Evolutionary conservation across 1,140 invertebrate genomes (phyloP).

Genomic region (Radopholus similis): DNA sequence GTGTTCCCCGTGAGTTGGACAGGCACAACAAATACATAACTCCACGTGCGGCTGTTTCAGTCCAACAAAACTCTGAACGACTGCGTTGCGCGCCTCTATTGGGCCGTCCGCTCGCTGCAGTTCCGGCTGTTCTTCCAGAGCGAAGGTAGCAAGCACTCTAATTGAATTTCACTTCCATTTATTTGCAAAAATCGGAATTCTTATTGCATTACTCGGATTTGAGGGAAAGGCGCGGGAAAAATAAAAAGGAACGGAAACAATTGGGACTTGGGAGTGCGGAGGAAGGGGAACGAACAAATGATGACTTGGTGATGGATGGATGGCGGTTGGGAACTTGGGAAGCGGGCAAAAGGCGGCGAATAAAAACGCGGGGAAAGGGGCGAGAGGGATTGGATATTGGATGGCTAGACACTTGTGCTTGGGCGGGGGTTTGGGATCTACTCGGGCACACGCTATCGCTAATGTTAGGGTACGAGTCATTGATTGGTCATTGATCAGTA

Average conservation of each 20-base stretch:
- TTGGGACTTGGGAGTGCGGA: too few relatives aligned
- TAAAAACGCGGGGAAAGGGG: too few relatives aligned
- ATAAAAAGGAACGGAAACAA: not conserved
- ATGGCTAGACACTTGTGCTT: too few relatives aligned
- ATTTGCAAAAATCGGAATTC: not conserved
- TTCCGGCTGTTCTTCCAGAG: slow-evolving; percentile 13
- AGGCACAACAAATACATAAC: not conserved
- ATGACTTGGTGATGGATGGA: too few relatives aligned
- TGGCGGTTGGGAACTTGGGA: too few relatives aligned
- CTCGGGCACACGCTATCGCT: too few relatives aligned
- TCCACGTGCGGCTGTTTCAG: not conserved
- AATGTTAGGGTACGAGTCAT: too few relatives aligned
- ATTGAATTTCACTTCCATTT: not conserved
- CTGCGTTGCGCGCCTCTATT: slow-evolving; percentile 4
- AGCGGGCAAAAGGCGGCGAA: too few relatives aligned
- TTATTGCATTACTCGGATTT: not conserved
- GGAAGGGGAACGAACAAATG: too few relatives aligned
- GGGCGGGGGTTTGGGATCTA: too few relatives aligned
- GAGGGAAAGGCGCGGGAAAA: slow-evolving; percentile 6
- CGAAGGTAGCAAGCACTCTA: slow-evolving; percentile 1
- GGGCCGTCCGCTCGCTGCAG: slow-evolving; percentile 7
- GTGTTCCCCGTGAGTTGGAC: not conserved
- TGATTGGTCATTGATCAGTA: too few relatives aligned
- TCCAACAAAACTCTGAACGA: slow-evolving; percentile 4
- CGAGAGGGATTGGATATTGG: too few relatives aligned